Evolutionary conservation across 2,797 vertebrate species (phyloP).

Genomic region (Petrocephalus sullivani): DNA sequence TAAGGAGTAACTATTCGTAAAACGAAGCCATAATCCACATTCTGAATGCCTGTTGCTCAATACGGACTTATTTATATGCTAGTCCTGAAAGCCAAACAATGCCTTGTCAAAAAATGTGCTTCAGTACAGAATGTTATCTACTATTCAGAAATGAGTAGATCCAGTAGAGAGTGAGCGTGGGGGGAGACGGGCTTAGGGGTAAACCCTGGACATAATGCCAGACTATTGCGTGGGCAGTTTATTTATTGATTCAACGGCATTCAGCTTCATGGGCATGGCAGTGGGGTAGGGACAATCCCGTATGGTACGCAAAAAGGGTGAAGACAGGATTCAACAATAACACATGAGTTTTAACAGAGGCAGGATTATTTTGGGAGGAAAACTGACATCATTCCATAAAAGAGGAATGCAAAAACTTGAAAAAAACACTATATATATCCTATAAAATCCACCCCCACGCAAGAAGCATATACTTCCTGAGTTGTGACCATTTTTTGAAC

Average conservation of each 20-base stretch:
- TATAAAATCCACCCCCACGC: background rate
- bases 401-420: background rate
- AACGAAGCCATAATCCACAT: background rate
- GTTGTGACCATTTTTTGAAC: background rate
- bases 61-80: background rate
- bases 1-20: background rate
- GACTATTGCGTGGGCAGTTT: background rate
- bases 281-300: background rate
- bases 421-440: background rate
- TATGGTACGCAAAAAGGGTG: background rate
- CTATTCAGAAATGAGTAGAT: background rate
- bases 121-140: background rate
- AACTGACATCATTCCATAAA: background rate
- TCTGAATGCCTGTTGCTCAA: background rate
- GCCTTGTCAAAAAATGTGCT: background rate
- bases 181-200: background rate
- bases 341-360: background rate
- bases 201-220: background rate
- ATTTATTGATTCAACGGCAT: background rate
- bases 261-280: background rate
- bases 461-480: background rate
- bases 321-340: background rate
- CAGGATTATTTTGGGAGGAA: background rate
- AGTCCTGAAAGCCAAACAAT: background rate
- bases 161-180: background rate